phyloP scores from a whole-genome alignment of 2,113 vertebrate genomes.

The Beaufortia kweichowensis region DNA sequence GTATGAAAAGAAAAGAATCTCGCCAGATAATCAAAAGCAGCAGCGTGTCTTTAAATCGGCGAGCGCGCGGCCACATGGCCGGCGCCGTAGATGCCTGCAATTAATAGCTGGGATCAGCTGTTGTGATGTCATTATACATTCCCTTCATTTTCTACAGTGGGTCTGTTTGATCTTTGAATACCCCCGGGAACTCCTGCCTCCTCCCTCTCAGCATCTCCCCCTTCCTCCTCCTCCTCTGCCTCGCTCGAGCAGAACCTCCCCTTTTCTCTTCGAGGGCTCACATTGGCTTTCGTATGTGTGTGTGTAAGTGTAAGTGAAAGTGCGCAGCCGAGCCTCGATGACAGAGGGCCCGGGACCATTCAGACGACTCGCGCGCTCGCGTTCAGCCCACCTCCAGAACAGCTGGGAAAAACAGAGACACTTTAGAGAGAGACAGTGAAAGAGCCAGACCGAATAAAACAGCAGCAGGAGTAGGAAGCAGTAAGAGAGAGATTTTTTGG shows the following conservation, averaged over 20 bases:
- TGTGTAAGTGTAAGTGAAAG: conserved; percentile 49
- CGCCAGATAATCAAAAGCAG: background rate
- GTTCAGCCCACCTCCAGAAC: conserved; percentile 51
- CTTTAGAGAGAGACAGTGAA: conserved; percentile 14
- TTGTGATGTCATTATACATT: conserved; percentile 75
- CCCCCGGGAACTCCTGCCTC: conserved; percentile 79
- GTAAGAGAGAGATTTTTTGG: conserved; percentile 19
- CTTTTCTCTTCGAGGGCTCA: conserved; percentile 54
- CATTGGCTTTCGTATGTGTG: conserved; percentile 54
- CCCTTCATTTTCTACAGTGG: conserved; percentile 79
- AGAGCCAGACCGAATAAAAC: conserved; percentile 28
- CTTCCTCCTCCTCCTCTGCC: conserved; percentile 42
- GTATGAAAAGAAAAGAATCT: conserved; percentile 4
- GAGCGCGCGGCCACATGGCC: background rate
- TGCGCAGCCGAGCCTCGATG: conserved; percentile 54
- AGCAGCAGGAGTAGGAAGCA: conserved; percentile 15
- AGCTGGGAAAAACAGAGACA: conserved; percentile 27
- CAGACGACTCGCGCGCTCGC: conserved; percentile 37
- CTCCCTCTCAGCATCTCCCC: conserved; percentile 67
- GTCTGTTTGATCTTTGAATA: conserved; percentile 83
- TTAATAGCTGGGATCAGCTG: conserved; percentile 82
- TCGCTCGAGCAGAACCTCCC: conserved; percentile 53
- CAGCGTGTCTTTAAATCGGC: background rate
- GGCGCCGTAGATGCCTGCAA: conserved; percentile 33
- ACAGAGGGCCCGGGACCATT: conserved; percentile 60